A percentile compares a stretch with the other conserved stretches of the same genome.
Evolutionary conservation across 2,797 vertebrate species (phyloP).

Genomic region (Cryptoblepharus egeriae): DNA sequence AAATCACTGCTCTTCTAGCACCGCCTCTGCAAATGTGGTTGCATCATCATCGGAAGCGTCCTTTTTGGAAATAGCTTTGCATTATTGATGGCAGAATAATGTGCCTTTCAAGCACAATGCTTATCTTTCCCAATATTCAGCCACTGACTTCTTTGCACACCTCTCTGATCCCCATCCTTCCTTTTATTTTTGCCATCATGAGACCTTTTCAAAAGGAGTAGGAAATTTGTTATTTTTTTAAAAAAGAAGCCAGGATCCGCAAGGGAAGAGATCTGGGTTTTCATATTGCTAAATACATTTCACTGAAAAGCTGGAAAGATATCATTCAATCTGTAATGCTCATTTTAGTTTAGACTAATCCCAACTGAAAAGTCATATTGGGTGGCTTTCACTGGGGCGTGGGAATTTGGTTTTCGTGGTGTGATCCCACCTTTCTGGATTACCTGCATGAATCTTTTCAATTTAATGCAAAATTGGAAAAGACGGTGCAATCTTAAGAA

Average conservation of each 20-base stretch:
- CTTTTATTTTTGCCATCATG: slow-evolving; percentile 64
- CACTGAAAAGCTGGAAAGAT: no score
- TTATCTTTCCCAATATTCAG: slow-evolving; percentile 55
- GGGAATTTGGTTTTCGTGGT: no score
- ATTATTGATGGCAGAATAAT: slow-evolving; percentile 72
- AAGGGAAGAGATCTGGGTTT: slow-evolving; percentile 50
- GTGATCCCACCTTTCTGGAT: no score
- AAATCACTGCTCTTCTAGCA: slow-evolving; percentile 33
- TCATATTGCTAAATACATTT: slow-evolving; percentile 28
- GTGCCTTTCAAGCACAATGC: slow-evolving; percentile 73
- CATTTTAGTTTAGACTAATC: no score
- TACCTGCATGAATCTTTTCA: no score
- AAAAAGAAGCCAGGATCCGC: slow-evolving; percentile 13
- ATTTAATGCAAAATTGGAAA: no score
- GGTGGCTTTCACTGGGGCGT: no score
- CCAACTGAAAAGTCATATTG: no score
- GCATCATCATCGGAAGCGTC: slow-evolving; percentile 47
- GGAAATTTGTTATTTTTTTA: slow-evolving; percentile 48
- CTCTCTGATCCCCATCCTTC: slow-evolving; percentile 6
- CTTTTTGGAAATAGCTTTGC: slow-evolving; percentile 56
- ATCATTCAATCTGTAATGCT: no score
- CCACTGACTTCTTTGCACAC: slow-evolving; percentile 42
- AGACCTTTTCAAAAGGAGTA: slow-evolving; percentile 63
- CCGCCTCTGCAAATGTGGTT: slow-evolving; percentile 54
- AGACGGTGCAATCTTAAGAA: no score